Conservation (phyloP, 2,113 vertebrate species). For the Phylloscopus whistleri region DNA sequence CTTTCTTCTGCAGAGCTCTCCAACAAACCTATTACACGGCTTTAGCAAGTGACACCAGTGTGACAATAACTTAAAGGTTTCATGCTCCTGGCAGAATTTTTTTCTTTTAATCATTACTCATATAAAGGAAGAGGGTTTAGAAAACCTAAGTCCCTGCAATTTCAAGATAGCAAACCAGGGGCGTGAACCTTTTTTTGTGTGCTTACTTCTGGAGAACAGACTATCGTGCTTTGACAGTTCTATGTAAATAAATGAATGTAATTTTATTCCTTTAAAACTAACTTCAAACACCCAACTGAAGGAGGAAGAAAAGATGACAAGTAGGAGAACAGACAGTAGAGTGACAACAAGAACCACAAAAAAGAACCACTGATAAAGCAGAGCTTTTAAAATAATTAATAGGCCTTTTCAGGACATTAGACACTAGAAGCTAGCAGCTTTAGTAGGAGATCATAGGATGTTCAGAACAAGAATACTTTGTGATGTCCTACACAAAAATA, state of each 20-base stretch:
- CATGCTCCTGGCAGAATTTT: background rate
- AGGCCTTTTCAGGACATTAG: background rate
- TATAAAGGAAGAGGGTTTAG: background rate
- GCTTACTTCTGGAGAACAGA: constrained; percentile 18
- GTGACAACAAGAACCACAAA: background rate
- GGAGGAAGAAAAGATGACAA: constrained; percentile 16
- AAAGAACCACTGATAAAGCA: background rate
- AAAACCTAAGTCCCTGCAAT: background rate
- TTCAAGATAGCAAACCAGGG: constrained; percentile 11
- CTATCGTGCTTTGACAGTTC: constrained; percentile 19
- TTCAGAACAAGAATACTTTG: background rate
- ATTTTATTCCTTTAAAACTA: constrained; percentile 54
- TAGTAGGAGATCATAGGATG: background rate
- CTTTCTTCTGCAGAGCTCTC: background rate
- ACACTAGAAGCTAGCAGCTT: background rate
- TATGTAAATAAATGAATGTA: constrained; percentile 35
- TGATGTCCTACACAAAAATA: background rate
- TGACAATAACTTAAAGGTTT: background rate
- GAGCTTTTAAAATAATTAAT: background rate
- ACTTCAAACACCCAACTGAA: constrained; percentile 9
- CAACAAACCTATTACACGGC: background rate
- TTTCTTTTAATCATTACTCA: constrained; percentile 27
- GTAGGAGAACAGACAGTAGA: background rate
- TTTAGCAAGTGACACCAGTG: background rate
- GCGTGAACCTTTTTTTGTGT: background rate